Evolutionary conservation across 2,797 vertebrate species (phyloP).

Genomic region (Falco concolor): DNA sequence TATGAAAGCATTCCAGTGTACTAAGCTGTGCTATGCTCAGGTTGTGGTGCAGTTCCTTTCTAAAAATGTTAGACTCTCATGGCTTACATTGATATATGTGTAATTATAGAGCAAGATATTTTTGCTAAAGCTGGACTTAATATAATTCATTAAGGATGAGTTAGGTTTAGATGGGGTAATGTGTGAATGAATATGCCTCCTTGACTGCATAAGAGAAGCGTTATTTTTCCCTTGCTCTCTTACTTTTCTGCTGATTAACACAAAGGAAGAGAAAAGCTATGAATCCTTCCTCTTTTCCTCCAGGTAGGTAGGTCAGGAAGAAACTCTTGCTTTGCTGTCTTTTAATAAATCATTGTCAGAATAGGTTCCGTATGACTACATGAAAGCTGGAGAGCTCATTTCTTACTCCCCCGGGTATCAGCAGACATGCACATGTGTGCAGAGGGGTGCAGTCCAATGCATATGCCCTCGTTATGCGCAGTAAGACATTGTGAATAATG

Average conservation of each 20-base stretch:
- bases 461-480: not conserved
- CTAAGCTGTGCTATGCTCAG: not conserved
- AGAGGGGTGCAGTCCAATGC: not conserved
- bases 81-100: not conserved
- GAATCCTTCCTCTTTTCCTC: not conserved
- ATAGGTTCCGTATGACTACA: slow-evolving; percentile 52
- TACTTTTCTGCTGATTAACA: not conserved
- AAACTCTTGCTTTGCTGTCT: slow-evolving; percentile 3
- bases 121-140: not conserved
- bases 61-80: not conserved
- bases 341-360: slow-evolving; percentile 52
- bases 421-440: slow-evolving; percentile 47
- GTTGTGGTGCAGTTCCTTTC: not conserved
- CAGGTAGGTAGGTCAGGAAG: slow-evolving; percentile 45
- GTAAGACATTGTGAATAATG: not conserved
- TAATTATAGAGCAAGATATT: not conserved
- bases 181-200: not conserved
- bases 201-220: not conserved
- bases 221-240: not conserved
- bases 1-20: not conserved
- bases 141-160: not conserved
- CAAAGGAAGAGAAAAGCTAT: not conserved
- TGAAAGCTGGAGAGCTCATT: slow-evolving; percentile 44
- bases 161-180: not conserved
- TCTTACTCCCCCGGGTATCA: not conserved